Percentiles rank a stretch among this genome's conserved stretches.
Conservation (phyloP, 2,888 invertebrate genomes). For the Troides oblongomaculatus region DNA sequence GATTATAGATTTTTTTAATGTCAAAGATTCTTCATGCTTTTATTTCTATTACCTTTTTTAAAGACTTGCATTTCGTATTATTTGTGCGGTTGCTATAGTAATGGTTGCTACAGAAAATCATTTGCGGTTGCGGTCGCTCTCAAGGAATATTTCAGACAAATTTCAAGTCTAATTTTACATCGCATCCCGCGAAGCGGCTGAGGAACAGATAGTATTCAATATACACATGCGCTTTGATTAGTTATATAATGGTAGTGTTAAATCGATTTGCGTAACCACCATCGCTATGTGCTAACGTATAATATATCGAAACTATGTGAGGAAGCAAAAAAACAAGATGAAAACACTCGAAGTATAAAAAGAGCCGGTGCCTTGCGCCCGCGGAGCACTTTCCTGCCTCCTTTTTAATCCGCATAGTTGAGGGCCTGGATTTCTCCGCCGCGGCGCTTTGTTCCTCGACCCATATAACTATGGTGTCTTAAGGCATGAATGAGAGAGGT, state of each 20-base stretch:
- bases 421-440: conserved; percentile 27
- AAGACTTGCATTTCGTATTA: no score
- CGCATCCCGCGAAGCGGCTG: no score
- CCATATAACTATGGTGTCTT: conserved; percentile 29
- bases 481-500: conserved; percentile 27
- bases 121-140: no score
- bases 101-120: no score
- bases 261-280: background rate
- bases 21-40: no score
- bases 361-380: conserved; percentile 9
- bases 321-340: conserved; percentile 6
- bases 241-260: background rate
- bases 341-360: conserved; percentile 6
- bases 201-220: background rate
- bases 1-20: no score
- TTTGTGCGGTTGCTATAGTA: no score
- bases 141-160: no score
- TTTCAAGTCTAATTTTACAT: no score
- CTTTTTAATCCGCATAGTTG: conserved; percentile 31
- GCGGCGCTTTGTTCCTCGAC: conserved; percentile 28
- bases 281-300: background rate
- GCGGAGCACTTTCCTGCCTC: conserved; percentile 24
- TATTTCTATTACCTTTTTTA: no score
- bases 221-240: background rate
- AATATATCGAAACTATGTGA: background rate